phyloP scores from a whole-genome alignment of 2,888 invertebrate species.

The Hipparchia semele region DNA sequence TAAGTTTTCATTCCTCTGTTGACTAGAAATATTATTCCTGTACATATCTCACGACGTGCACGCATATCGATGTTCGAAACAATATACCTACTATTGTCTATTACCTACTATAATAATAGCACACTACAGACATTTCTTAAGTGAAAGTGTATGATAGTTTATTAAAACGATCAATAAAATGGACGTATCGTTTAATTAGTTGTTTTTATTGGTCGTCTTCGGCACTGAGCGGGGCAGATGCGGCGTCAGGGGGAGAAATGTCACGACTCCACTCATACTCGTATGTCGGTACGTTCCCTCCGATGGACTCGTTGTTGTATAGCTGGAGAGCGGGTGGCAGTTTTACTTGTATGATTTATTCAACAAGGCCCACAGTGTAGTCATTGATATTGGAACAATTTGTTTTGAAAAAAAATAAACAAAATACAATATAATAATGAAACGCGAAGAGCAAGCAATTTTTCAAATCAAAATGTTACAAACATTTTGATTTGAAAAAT shows the following conservation, averaged over 20 bases:
- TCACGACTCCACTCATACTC: slow-evolving; percentile 55
- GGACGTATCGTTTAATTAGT: slow-evolving; percentile 46
- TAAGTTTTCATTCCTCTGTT: no score
- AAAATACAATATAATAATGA: no score
- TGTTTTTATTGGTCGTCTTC: slow-evolving; percentile 54
- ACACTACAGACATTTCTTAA: slow-evolving; percentile 16
- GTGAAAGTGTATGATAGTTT: slow-evolving; percentile 23
- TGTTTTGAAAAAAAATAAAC: no score
- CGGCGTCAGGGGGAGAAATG: slow-evolving; percentile 63
- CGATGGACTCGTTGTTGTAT: slow-evolving; percentile 55
- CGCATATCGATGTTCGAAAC: neutral
- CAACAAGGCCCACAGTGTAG: neutral
- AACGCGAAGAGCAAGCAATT: no score
- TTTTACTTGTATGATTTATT: neutral
- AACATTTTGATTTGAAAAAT: no score
- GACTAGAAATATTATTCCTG: no score
- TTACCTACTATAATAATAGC: neutral
- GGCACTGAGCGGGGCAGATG: slow-evolving; percentile 58
- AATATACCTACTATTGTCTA: neutral
- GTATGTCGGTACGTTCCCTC: slow-evolving; percentile 44
- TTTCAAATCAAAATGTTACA: no score
- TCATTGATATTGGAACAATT: no score
- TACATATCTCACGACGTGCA: neutral
- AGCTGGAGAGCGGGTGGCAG: neutral
- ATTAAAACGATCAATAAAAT: slow-evolving; percentile 25